A percentile compares a stretch with the other conserved stretches of the same genome.
Conservation (phyloP, 1,140 invertebrate species). For the Drosophila neocordata region DNA sequence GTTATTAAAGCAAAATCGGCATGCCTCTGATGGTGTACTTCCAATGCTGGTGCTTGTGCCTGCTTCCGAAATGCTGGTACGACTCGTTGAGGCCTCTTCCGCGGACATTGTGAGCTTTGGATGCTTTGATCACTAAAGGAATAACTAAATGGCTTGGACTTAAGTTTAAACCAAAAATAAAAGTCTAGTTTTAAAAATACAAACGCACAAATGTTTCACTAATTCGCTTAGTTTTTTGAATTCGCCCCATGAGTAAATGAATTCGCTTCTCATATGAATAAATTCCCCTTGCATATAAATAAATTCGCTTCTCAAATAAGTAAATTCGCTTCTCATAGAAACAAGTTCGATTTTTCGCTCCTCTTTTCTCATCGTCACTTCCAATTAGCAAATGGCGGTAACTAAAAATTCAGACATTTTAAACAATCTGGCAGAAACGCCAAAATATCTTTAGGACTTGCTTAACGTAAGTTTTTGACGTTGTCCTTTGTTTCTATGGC, state of each 20-base stretch:
- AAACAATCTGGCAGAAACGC: too few relatives aligned
- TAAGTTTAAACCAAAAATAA: too few relatives aligned
- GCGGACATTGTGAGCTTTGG: neutral
- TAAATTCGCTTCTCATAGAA: neutral
- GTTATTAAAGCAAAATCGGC: too few relatives aligned
- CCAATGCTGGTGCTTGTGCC: neutral
- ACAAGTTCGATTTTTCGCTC: too few relatives aligned
- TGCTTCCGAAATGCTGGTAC: neutral
- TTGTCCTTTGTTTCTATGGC: too few relatives aligned
- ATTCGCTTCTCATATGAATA: neutral
- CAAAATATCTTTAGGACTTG: too few relatives aligned
- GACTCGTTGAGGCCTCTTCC: neutral
- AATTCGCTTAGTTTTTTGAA: neutral
- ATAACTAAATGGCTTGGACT: too few relatives aligned
- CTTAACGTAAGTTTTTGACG: too few relatives aligned
- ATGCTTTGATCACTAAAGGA: too few relatives aligned
- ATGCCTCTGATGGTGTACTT: neutral
- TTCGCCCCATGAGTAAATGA: neutral
- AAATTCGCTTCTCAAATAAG: neutral
- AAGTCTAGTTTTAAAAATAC: neutral
- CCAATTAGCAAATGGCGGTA: too few relatives aligned
- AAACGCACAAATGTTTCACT: neutral
- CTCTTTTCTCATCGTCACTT: too few relatives aligned
- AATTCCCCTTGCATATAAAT: neutral
- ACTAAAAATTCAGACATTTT: too few relatives aligned